These are phyloP conservation scores for Acanthurus tractus DNA, from an alignment of 2,797 vertebrate genomes.

Conservation along the genomic window DNA sequence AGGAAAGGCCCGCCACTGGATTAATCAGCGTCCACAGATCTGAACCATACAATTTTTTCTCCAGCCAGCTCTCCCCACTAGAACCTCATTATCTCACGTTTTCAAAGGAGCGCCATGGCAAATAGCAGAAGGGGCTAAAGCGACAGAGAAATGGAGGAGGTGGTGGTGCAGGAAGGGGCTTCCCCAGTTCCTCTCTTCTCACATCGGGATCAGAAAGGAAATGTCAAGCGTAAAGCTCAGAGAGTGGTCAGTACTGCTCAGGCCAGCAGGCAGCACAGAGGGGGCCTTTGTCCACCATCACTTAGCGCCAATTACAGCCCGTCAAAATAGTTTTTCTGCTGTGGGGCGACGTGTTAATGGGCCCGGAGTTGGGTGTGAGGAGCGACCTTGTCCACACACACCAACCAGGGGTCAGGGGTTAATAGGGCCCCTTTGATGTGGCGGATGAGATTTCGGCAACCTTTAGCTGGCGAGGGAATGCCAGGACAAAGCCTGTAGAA, in stretches of 20 bases:
- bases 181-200: conserved; percentile 80
- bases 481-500: conserved; percentile 92
- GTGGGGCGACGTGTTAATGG: conserved; percentile 95
- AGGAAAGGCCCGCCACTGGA: conserved; percentile 87
- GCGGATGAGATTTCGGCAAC: conserved; percentile 95
- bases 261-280: conserved; percentile 87
- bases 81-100: conserved; percentile 89
- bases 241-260: conserved; percentile 79
- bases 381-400: conserved; percentile 91
- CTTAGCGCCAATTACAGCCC: conserved; percentile 95
- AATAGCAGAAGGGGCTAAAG: conserved; percentile 66
- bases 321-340: conserved; percentile 96
- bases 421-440: conserved; percentile 95
- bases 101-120: conserved; percentile 77
- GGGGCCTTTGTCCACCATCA: conserved; percentile 91
- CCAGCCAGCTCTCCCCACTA: conserved; percentile 77
- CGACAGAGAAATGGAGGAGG: conserved; percentile 75
- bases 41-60: conserved; percentile 78
- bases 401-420: conserved; percentile 93
- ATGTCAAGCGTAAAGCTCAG: conserved; percentile 84
- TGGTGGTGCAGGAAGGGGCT: conserved; percentile 77
- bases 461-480: conserved; percentile 89
- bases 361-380: conserved; percentile 94
- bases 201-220: conserved; percentile 82
- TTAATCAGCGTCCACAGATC: conserved; percentile 86